Evolutionary conservation across 2,888 invertebrate species (phyloP), one percentile per base, ranked within the genome.

Genomic region (Drosophila helvetica): DNA sequence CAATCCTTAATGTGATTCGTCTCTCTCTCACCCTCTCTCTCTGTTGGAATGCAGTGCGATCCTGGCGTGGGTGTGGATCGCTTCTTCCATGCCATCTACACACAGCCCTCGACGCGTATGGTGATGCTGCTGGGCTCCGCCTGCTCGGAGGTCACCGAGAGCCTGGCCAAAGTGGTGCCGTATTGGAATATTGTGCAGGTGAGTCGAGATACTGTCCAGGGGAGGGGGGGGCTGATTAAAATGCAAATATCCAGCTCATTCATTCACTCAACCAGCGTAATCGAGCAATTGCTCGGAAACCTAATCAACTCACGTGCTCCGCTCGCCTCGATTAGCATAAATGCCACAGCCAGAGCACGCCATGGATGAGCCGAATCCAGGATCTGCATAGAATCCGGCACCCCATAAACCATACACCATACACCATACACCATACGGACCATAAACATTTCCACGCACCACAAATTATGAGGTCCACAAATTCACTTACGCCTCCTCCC

Each of bases 131-230:
- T 98, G 61, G 98, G 98, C n/a, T 95, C 96, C 1, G 96, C 97
- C 4, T 97, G 97, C 90, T 97, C 97, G 0, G 97, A 97, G 88
- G 98, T 98, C 61, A 97, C 97, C 0, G 97, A 98, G 92, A 96
- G 96, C 89, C 93, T 98, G 73, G 98, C 97, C 38, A 96, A 97
- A 93, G 96, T 98, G 63, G 97, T 97, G 30, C 96, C 97, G 6
- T 97, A 97, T 90, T 98, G 97, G 97, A 98, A 97, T 90, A 96
- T 98, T 80, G 95, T 98, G 10, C 96, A 98, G 94, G 97, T 96
- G 91, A 89, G 86, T 78, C 33, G 1, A 33, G 33, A 5, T 12
- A 3, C 3, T 12, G 12, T 5, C 22, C 22, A 22, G 22, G 22
- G 25, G 1, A 7, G 27, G 27, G 27, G 10, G 15, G 18, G 22